Evolutionary conservation across 2,797 vertebrate species (phyloP).

Genomic region (Ctenopoma kingsleyae): DNA sequence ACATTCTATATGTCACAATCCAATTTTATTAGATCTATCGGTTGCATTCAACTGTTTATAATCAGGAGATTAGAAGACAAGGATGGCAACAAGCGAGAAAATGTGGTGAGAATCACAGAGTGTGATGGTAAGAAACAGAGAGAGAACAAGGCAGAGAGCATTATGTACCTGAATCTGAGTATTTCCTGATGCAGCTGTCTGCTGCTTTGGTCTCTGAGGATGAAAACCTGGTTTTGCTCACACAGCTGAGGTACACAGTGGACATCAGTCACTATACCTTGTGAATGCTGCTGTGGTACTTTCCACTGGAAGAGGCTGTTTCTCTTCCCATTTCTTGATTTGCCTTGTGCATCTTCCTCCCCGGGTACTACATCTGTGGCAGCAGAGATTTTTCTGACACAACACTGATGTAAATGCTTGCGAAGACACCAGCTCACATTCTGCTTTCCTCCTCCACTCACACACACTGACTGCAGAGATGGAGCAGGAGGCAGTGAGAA

Average conservation of each 20-base stretch:
- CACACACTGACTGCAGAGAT: slow-evolving; percentile 82
- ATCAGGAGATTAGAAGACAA: slow-evolving; percentile 39
- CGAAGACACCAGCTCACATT: slow-evolving; percentile 70
- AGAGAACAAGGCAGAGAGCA: slow-evolving; percentile 41
- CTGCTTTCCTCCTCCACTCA: slow-evolving; percentile 67
- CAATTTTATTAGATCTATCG: slow-evolving; percentile 21
- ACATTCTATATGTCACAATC: slow-evolving; percentile 30
- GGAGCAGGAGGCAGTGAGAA: slow-evolving; percentile 77
- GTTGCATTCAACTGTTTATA: slow-evolving; percentile 30
- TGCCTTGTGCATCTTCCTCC: slow-evolving; percentile 55
- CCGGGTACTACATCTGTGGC: slow-evolving; percentile 61
- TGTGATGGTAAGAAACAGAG: slow-evolving; percentile 34
- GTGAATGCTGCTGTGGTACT: slow-evolving; percentile 65
- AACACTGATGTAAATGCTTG: slow-evolving; percentile 75
- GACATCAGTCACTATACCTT: slow-evolving; percentile 73
- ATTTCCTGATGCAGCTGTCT: slow-evolving; percentile 71
- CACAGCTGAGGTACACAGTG: slow-evolving; percentile 64
- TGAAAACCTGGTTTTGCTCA: slow-evolving; percentile 67
- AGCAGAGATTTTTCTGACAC: slow-evolving; percentile 58
- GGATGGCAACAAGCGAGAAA: slow-evolving; percentile 33
- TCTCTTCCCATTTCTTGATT: slow-evolving; percentile 57
- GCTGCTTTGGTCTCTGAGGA: slow-evolving; percentile 74
- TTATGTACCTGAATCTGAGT: slow-evolving; percentile 71
- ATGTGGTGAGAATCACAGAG: slow-evolving; percentile 39
- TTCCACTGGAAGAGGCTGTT: slow-evolving; percentile 47